Evolutionary conservation across 2,113 vertebrate species (phyloP).

Genomic region (Pluvianellus socialis): DNA sequence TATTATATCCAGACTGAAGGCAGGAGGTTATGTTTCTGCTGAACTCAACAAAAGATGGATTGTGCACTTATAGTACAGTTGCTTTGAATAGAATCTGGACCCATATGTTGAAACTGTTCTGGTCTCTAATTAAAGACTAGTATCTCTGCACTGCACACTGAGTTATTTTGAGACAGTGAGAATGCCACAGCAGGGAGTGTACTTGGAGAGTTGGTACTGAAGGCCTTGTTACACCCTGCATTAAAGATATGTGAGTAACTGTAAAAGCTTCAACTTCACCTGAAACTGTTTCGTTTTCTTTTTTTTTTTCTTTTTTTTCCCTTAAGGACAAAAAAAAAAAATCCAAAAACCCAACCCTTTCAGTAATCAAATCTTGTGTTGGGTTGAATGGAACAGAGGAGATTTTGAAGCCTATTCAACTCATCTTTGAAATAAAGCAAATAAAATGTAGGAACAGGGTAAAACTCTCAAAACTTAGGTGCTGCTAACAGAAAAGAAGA

Average conservation of each 20-base stretch:
- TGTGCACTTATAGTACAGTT: constrained; percentile 19
- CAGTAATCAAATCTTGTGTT: neutral
- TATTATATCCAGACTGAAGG: constrained; percentile 21
- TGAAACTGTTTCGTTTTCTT: neutral
- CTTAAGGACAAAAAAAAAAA: no score
- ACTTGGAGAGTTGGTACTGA: constrained; percentile 36
- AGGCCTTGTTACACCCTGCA: constrained; percentile 33
- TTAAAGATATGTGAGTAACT: constrained; percentile 32
- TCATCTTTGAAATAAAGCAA: neutral
- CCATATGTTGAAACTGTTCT: constrained; percentile 60
- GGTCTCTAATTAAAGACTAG: constrained; percentile 64
- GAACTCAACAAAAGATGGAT: constrained; percentile 59
- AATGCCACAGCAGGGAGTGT: constrained; percentile 69
- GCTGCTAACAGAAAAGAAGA: neutral
- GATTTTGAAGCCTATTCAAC: neutral
- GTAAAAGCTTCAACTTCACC: constrained; percentile 15
- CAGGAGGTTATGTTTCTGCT: constrained; percentile 44
- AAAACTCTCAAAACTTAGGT: neutral
- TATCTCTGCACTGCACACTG: constrained; percentile 52
- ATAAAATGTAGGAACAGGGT: neutral
- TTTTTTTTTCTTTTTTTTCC: neutral
- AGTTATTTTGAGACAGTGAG: constrained; percentile 60
- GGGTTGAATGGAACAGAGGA: neutral
- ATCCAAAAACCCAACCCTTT: neutral
- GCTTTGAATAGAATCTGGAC: constrained; percentile 59